A percentile compares a stretch with the other conserved stretches of the same genome.
These are phyloP conservation scores for Ochropleura plecta DNA, from an alignment of 2,888 invertebrate species.

Conservation along the genomic window DNA sequence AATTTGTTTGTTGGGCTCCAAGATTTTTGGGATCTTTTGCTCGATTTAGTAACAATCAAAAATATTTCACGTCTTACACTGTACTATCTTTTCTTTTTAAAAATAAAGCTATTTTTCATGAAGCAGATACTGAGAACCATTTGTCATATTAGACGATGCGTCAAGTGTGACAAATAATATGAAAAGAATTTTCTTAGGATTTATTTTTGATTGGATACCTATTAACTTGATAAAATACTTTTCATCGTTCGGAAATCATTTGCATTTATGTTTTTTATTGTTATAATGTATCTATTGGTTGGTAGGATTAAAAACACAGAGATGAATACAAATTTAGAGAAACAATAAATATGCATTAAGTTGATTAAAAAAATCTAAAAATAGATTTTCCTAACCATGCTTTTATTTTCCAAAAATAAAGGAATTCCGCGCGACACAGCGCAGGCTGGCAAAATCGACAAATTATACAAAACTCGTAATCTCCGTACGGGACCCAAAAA, in stretches of 20 bases:
- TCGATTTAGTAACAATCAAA: background rate
- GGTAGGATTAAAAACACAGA: background rate
- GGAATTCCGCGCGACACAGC: slow-evolving; percentile 11
- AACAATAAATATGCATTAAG: background rate
- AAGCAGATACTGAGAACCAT: slow-evolving; percentile 13
- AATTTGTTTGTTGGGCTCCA: slow-evolving; percentile 28
- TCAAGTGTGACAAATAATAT: background rate
- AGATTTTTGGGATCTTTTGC: background rate
- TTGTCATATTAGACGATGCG: slow-evolving; percentile 24
- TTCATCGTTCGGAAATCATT: background rate
- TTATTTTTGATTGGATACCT: background rate
- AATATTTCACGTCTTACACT: background rate
- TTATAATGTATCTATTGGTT: background rate
- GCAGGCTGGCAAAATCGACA: slow-evolving; percentile 56
- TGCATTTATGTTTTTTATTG: background rate
- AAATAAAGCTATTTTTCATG: slow-evolving; percentile 11
- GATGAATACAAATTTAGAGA: background rate
- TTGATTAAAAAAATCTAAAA: background rate
- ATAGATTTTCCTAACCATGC: background rate
- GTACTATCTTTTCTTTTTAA: slow-evolving; percentile 2
- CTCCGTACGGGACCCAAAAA: slow-evolving; percentile 64
- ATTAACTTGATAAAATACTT: background rate
- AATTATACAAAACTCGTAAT: slow-evolving; percentile 66
- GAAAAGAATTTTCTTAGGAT: background rate
- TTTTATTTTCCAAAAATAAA: slow-evolving; percentile 38